Conservation (phyloP, 2,113 vertebrate genomes). For the Arothron firmamentum region DNA sequence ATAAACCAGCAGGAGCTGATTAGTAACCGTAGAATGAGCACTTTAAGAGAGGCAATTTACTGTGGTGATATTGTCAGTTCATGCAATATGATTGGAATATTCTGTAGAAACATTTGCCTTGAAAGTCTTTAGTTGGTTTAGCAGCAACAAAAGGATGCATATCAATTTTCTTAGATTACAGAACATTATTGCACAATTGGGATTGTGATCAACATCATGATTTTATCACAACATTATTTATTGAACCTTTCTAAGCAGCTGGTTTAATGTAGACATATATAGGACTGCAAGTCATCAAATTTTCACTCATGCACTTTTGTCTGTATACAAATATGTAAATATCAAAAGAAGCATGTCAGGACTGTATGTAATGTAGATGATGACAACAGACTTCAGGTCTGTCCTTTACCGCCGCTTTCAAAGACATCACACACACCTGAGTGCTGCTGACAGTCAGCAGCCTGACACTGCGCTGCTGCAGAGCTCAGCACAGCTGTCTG, state of each 20-base stretch:
- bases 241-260: too few relatives aligned
- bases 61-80: conserved; percentile 3
- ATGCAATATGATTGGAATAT: conserved; percentile 2
- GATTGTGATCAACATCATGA: too few relatives aligned
- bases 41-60: conserved; percentile 1
- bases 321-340: too few relatives aligned
- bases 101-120: conserved; percentile 4
- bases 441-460: conserved; percentile 55
- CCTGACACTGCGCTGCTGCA: conserved; percentile 54
- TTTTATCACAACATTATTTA: too few relatives aligned
- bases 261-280: too few relatives aligned
- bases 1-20: conserved; percentile 2
- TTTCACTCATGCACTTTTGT: too few relatives aligned
- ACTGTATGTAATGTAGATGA: background rate
- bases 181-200: too few relatives aligned
- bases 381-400: background rate
- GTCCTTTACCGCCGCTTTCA: background rate
- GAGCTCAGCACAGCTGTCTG: conserved; percentile 73
- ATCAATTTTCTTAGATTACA: too few relatives aligned
- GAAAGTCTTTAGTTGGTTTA: background rate
- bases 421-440: conserved; percentile 45
- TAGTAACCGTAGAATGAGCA: conserved; percentile 13
- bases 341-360: too few relatives aligned
- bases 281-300: too few relatives aligned
- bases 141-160: background rate